phyloP scores from a whole-genome alignment of 2,113 vertebrate species.

The Pseudopodoces humilis region DNA sequence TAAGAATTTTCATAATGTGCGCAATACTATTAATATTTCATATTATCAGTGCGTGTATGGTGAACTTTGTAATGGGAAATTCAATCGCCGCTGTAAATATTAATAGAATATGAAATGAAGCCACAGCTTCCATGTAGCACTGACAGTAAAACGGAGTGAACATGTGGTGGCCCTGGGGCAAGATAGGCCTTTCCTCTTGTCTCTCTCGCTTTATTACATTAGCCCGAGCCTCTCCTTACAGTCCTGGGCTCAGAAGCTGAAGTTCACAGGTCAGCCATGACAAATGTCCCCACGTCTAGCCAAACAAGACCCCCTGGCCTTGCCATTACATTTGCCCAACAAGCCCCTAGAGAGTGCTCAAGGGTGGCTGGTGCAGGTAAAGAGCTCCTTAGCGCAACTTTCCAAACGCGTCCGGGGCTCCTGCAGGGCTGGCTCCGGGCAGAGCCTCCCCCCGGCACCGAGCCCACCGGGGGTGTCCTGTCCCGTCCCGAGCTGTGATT shows the following conservation, averaged over 20 bases:
- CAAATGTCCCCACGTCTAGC: conserved; percentile 79
- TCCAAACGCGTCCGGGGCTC: not conserved
- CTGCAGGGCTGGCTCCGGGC: not conserved
- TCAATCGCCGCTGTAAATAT: conserved; percentile 83
- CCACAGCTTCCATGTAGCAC: conserved; percentile 69
- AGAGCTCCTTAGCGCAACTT: conserved; percentile 65
- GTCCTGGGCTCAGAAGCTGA: conserved; percentile 74
- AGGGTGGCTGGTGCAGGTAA: conserved; percentile 72
- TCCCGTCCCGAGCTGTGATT: not conserved
- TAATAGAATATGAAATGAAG: conserved; percentile 84
- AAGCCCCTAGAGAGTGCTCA: conserved; percentile 75
- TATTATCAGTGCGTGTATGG: conserved; percentile 68
- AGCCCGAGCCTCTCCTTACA: conserved; percentile 68
- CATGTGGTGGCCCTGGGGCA: conserved; percentile 79
- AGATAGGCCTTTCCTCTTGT: conserved; percentile 75
- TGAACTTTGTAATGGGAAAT: conserved; percentile 79
- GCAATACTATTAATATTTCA: conserved; percentile 79
- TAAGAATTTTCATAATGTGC: conserved; percentile 68
- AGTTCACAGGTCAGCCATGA: conserved; percentile 80
- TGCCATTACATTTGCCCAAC: conserved; percentile 73
- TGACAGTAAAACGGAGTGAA: conserved; percentile 76
- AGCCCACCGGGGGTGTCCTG: not conserved
- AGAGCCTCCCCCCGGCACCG: not conserved
- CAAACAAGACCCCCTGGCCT: conserved; percentile 77
- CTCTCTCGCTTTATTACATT: conserved; percentile 79